These are phyloP conservation scores for Diadophis punctatus DNA, from an alignment of 2,113 vertebrate species.

Conservation along the genomic window DNA sequence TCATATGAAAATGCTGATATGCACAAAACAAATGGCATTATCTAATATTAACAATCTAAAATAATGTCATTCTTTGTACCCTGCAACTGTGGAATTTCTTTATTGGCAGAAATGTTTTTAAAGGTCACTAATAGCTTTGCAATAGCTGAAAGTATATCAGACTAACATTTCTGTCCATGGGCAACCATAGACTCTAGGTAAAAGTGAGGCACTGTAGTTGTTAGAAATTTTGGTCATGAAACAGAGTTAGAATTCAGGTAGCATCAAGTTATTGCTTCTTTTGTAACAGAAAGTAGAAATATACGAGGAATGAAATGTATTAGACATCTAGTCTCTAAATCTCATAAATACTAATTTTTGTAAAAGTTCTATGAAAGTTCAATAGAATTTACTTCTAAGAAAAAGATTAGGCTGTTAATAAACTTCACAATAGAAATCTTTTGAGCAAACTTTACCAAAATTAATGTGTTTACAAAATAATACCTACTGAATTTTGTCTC, in stretches of 20 bases:
- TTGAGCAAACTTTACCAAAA: background rate
- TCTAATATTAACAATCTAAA: conserved; percentile 25
- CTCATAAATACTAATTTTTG: background rate
- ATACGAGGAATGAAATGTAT: background rate
- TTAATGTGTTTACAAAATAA: background rate
- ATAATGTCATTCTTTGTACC: conserved; percentile 21
- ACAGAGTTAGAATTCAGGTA: background rate
- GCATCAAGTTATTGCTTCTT: background rate
- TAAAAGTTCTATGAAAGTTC: background rate
- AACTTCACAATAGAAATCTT: background rate
- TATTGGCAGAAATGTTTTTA: background rate
- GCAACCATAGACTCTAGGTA: background rate
- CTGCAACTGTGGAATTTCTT: conserved; percentile 29
- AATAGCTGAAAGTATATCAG: background rate
- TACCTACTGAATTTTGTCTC: background rate
- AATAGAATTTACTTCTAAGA: background rate
- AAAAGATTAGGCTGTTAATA: background rate
- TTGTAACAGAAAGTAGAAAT: background rate
- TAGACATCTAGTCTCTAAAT: background rate
- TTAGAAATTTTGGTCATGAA: background rate
- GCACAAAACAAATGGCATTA: conserved; percentile 30
- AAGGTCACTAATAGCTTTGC: conserved; percentile 12
- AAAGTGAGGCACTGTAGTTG: background rate
- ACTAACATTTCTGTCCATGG: background rate
- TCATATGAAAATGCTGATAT: conserved; percentile 44